These are phyloP conservation scores for Aegotheles bennettii DNA, from an alignment of 2,113 vertebrate genomes.

Conservation along the genomic window DNA sequence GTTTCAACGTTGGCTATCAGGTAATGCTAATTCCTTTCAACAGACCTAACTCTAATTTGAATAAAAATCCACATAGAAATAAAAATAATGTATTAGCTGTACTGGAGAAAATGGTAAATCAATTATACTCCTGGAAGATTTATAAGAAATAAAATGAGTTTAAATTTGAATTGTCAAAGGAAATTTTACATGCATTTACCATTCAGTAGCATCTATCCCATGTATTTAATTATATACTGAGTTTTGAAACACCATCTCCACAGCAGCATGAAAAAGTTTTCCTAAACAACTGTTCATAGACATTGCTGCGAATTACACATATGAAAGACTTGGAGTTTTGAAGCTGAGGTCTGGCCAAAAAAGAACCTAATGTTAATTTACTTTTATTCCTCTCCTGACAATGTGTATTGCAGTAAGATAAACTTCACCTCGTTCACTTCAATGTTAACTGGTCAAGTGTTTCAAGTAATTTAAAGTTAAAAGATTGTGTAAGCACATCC, in stretches of 20 bases:
- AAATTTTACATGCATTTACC: conserved; percentile 76
- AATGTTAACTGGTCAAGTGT: background rate
- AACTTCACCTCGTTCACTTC: background rate
- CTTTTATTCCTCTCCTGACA: background rate
- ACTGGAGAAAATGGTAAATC: conserved; percentile 67
- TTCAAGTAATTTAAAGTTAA: background rate
- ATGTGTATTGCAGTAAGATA: background rate
- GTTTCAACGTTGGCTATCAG: conserved; percentile 49
- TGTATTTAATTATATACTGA: conserved; percentile 77
- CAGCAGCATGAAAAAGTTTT: conserved; percentile 11
- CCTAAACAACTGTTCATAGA: background rate
- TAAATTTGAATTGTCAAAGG: conserved; percentile 80
- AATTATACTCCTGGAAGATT: conserved; percentile 78
- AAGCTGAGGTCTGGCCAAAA: background rate
- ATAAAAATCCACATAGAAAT: conserved; percentile 69
- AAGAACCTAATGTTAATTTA: background rate
- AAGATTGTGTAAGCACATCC: background rate
- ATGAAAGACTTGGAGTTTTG: background rate
- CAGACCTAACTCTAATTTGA: conserved; percentile 60
- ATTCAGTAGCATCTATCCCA: conserved; percentile 69
- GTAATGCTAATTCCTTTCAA: conserved; percentile 42
- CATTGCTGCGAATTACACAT: background rate
- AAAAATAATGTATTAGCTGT: conserved; percentile 70
- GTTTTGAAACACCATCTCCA: conserved; percentile 61
- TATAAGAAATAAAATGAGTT: conserved; percentile 79